These are phyloP conservation scores for Lasioglossum vierecki DNA, from an alignment of 2,888 invertebrate genomes.

Conservation along the genomic window DNA sequence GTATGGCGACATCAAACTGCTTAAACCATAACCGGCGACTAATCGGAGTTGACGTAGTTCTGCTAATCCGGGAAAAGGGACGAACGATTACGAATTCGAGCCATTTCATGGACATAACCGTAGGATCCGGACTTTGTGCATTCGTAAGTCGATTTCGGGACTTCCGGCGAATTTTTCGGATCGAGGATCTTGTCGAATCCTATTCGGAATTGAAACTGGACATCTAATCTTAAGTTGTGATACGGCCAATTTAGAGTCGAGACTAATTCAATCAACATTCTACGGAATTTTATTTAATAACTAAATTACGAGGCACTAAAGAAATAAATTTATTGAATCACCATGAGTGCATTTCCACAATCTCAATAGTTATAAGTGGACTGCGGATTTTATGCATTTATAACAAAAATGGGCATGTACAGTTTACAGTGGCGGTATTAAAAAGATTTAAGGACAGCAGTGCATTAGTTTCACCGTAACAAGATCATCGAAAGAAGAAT, in stretches of 20 bases:
- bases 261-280: background rate
- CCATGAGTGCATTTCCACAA: too few species aligned
- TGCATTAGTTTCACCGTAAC: too few species aligned
- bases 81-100: background rate
- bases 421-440: too few species aligned
- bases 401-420: too few species aligned
- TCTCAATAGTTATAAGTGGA: too few species aligned
- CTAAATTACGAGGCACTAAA: background rate
- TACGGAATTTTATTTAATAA: background rate
- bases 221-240: background rate
- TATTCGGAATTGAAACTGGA: background rate
- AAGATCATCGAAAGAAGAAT: too few species aligned
- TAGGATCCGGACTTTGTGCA: background rate
- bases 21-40: slow-evolving; percentile 64
- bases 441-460: too few species aligned
- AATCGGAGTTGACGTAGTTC: slow-evolving; percentile 27
- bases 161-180: background rate
- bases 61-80: background rate
- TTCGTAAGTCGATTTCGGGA: background rate
- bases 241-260: background rate
- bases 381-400: too few species aligned
- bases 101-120: background rate
- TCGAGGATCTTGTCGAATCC: background rate
- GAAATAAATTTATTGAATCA: too few species aligned
- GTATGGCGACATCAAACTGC: slow-evolving; percentile 70